Percentiles rank a stretch among this genome's conserved stretches.
Conservation (phyloP, 1,140 invertebrate species). For the Laupala kohalensis region DNA sequence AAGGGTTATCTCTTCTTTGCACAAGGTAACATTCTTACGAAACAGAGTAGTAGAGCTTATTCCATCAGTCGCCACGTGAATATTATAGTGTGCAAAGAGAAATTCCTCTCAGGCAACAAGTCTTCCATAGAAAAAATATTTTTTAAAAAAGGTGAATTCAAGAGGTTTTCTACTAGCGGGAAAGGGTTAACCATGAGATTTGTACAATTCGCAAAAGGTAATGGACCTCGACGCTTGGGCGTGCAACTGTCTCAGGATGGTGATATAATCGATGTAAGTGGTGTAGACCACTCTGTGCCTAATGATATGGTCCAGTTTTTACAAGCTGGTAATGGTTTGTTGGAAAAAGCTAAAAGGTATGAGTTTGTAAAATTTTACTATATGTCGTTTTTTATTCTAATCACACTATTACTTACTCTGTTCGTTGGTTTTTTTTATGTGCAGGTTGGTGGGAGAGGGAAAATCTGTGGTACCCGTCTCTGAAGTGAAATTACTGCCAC, state of each 20-base stretch:
- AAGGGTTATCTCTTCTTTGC: not conserved
- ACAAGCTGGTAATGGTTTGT: slow-evolving; percentile 27
- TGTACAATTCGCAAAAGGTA: slow-evolving; percentile 39
- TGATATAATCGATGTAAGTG: slow-evolving; percentile 42
- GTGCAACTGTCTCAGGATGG: slow-evolving; percentile 37
- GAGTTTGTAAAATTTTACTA: not conserved
- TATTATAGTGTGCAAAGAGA: not conserved
- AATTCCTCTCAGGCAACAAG: not conserved
- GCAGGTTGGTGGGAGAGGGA: slow-evolving; percentile 39
- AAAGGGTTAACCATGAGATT: slow-evolving; percentile 25
- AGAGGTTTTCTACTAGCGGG: not conserved
- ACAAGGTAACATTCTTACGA: not conserved
- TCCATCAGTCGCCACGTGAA: not conserved
- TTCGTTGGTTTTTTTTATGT: slow-evolving; percentile 7
- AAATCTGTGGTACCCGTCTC: slow-evolving; percentile 33
- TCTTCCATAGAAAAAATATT: not conserved
- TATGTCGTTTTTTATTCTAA: not conserved
- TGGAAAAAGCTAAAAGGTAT: slow-evolving; percentile 41
- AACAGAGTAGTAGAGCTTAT: not conserved
- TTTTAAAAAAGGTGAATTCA: not conserved
- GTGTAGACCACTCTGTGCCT: slow-evolving; percentile 39
- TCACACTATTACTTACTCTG: not conserved
- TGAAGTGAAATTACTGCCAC: slow-evolving; percentile 45
- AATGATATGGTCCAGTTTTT: slow-evolving; percentile 42
- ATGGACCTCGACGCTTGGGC: slow-evolving; percentile 38